A percentile compares a stretch with the other conserved stretches of the same genome.
Evolutionary conservation across 30 jellyfish, hydroid and myxozoan genomes (phyloP).

Genomic region (Chironex yamaguchii): DNA sequence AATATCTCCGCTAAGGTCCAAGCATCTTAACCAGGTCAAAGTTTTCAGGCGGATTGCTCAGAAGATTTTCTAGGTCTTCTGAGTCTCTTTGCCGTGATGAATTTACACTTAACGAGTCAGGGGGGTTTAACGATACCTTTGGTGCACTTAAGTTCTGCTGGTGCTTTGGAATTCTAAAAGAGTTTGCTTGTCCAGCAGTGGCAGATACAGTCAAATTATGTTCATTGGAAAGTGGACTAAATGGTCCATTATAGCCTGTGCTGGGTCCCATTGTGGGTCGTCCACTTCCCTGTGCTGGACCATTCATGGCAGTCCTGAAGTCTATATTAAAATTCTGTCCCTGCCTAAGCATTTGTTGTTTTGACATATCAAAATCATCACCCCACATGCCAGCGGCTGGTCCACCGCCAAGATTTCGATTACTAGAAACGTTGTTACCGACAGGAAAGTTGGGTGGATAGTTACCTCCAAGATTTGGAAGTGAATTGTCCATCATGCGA

Average conservation of each 20-base stretch:
- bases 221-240: background rate
- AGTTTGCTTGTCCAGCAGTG: background rate
- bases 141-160: background rate
- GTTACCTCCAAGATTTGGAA: background rate
- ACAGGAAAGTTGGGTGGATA: background rate
- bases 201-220: background rate
- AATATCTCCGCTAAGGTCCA: background rate
- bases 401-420: background rate
- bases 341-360: background rate
- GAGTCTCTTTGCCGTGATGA: constrained; percentile 19
- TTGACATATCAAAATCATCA: background rate
- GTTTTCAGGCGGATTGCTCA: constrained; percentile 85
- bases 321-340: background rate
- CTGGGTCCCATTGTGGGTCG: background rate
- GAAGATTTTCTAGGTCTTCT: constrained; percentile 76
- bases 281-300: background rate
- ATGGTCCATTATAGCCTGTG: background rate
- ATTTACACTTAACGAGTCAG: background rate
- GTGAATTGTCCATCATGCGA: background rate
- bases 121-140: background rate
- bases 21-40: constrained; percentile 76
- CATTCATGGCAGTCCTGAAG: background rate
- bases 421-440: background rate
- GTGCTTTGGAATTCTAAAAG: background rate
- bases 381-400: background rate